A percentile compares a stretch with the other conserved stretches of the same genome.
These are phyloP conservation scores for Hydropsyche betteni DNA, from an alignment of 2,888 invertebrate species.

Conservation along the genomic window DNA sequence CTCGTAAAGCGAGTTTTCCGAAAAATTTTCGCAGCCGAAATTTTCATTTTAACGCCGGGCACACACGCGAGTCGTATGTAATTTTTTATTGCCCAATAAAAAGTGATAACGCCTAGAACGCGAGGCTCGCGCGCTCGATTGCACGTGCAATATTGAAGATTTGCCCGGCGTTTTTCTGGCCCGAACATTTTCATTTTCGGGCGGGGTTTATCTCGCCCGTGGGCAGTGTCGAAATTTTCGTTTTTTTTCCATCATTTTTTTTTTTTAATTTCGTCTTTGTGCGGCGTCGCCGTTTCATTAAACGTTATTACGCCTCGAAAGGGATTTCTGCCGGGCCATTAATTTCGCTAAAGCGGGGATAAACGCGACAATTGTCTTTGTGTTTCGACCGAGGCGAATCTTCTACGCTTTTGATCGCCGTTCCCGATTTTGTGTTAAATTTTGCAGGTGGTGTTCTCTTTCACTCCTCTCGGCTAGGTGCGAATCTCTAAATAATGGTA, in stretches of 20 bases:
- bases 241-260: neutral
- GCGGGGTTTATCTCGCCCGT: neutral
- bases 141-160: no score
- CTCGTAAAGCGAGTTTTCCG: no score
- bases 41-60: no score
- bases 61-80: no score
- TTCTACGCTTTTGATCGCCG: neutral
- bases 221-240: neutral
- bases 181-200: no score
- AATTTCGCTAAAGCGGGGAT: slow-evolving; percentile 27
- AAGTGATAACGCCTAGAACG: no score
- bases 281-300: slow-evolving; percentile 24
- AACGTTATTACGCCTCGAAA: slow-evolving; percentile 28
- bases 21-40: no score
- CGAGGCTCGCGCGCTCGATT: no score
- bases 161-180: no score
- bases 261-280: slow-evolving; percentile 22
- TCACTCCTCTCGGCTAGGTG: no score
- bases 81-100: no score
- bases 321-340: slow-evolving; percentile 31
- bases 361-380: slow-evolving; percentile 32
- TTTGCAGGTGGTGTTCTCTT: neutral
- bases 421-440: neutral
- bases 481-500: no score
- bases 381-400: slow-evolving; percentile 8